Percentiles rank a stretch among this genome's conserved stretches.
Evolutionary conservation across 2,888 invertebrate genomes (phyloP).

Genomic region (Crematogaster levior): DNA sequence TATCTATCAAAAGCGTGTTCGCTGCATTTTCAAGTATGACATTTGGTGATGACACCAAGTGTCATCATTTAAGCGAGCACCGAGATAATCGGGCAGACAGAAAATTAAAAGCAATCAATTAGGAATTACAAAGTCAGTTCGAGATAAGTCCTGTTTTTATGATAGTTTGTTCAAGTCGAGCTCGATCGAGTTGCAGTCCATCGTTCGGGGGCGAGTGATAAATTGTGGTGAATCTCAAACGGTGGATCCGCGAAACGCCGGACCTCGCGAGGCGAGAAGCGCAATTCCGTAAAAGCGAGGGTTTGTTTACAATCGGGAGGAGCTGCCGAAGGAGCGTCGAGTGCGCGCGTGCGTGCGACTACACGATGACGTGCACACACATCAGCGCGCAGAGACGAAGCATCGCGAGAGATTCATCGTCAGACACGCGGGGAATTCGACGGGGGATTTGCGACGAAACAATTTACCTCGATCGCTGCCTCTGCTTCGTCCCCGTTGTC

Average conservation of each 20-base stretch:
- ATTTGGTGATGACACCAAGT: too few relatives aligned
- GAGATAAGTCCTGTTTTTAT: neutral
- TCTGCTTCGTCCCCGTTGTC: neutral
- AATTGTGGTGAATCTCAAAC: neutral
- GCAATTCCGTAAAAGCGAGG: neutral
- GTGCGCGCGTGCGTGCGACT: neutral
- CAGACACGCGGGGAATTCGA: neutral
- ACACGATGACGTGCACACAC: neutral
- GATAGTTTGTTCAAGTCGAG: neutral
- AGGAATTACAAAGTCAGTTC: neutral
- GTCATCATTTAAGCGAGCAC: too few relatives aligned
- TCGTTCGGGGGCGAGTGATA: too few relatives aligned
- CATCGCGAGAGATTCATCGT: neutral
- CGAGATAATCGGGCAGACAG: too few relatives aligned
- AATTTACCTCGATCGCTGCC: slow-evolving; percentile 35
- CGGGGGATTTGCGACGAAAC: too few relatives aligned
- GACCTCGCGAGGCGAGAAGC: neutral
- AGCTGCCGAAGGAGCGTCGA: slow-evolving; percentile 4
- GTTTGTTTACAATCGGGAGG: slow-evolving; percentile 37
- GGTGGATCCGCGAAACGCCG: neutral
- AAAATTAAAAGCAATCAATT: neutral
- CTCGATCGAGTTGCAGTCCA: neutral
- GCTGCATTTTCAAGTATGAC: too few relatives aligned
- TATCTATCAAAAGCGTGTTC: too few relatives aligned
- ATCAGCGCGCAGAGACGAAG: neutral